Evolutionary conservation across 2,888 invertebrate genomes (phyloP).

Genomic region (Tiliacea citrago): DNA sequence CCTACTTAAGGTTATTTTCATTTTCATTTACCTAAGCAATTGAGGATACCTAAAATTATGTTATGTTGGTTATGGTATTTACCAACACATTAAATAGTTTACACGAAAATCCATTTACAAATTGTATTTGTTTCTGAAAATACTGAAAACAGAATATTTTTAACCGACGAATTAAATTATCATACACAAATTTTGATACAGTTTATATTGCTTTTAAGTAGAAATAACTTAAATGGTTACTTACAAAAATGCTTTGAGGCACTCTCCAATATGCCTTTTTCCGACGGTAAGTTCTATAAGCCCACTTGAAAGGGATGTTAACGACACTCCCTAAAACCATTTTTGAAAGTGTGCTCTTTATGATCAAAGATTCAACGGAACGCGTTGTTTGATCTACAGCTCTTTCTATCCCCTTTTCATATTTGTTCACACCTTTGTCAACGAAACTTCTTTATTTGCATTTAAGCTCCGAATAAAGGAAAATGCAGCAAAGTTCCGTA

Average conservation of each 20-base stretch:
- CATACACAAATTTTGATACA: not conserved
- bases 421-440: conserved; percentile 60
- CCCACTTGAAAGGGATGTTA: conserved; percentile 59
- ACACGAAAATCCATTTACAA: not conserved
- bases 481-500: conserved; percentile 3
- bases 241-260: conserved; percentile 23
- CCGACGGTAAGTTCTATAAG: conserved; percentile 56
- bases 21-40: not conserved
- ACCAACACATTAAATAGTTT: not conserved
- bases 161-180: not conserved
- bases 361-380: conserved; percentile 61
- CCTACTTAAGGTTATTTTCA: not conserved
- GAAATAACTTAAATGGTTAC: conserved; percentile 8
- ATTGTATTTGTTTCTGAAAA: not conserved
- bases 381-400: conserved; percentile 57
- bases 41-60: not conserved
- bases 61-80: not conserved
- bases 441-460: conserved; percentile 56
- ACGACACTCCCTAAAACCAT: conserved; percentile 47
- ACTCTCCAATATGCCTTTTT: conserved; percentile 43
- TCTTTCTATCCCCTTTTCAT: conserved; percentile 48
- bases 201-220: conserved; percentile 19
- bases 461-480: conserved; percentile 32
- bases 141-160: not conserved
- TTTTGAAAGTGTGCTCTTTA: conserved; percentile 55